Evolutionary conservation across 2,888 invertebrate genomes (phyloP).

Genomic region (Lycia hirtaria): DNA sequence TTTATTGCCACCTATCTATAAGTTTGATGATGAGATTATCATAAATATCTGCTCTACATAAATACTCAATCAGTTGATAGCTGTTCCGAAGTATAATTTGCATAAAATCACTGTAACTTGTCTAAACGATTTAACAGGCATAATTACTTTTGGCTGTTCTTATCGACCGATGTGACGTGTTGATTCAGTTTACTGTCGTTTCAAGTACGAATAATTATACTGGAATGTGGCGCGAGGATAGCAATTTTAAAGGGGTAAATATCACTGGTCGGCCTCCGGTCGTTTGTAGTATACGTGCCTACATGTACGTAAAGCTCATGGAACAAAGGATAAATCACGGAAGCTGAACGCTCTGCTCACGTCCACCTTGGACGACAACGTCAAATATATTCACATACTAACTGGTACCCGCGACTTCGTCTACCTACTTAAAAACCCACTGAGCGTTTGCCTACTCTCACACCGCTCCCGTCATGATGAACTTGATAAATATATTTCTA

Average conservation of each 20-base stretch:
- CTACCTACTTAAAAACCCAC: no score
- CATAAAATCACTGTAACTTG: constrained; percentile 38
- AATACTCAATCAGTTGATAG: constrained; percentile 25
- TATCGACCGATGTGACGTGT: constrained; percentile 8
- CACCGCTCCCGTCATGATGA: no score
- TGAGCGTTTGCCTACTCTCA: no score
- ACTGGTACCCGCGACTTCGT: no score
- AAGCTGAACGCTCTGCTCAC: constrained; percentile 45
- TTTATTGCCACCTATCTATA: constrained; percentile 1
- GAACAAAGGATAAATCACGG: constrained; percentile 64
- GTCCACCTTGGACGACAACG: constrained; percentile 8
- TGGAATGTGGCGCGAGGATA: constrained; percentile 50
- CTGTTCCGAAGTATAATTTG: constrained; percentile 36
- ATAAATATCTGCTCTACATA: constrained; percentile 6
- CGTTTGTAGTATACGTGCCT: constrained; percentile 49
- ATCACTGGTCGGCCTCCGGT: constrained; percentile 74
- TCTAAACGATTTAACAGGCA: constrained; percentile 36
- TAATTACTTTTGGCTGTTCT: constrained; percentile 37
- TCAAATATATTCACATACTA: neutral
- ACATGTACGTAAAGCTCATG: constrained; percentile 25
- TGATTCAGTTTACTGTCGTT: constrained; percentile 34
- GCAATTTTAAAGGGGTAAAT: constrained; percentile 56
- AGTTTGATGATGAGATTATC: neutral
- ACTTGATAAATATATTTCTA: no score
- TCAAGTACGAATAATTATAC: constrained; percentile 46